Evolutionary conservation across 2,113 vertebrate genomes (phyloP).

Genomic region (Turdus rufiventris): DNA sequence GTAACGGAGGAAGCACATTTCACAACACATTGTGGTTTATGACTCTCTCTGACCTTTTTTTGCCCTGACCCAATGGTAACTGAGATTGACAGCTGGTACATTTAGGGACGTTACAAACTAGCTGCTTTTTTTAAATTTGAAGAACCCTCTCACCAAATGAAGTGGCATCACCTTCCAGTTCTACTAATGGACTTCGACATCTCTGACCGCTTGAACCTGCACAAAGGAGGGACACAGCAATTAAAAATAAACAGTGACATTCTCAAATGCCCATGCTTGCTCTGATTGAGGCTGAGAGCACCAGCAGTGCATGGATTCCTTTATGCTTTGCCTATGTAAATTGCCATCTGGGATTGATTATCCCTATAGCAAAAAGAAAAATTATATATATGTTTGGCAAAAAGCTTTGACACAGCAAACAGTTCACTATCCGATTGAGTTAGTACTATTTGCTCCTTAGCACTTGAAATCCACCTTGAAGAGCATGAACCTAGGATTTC

Average conservation of each 20-base stretch:
- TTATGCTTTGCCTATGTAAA: constrained; percentile 61
- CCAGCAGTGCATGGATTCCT: constrained; percentile 59
- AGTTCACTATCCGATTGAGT: constrained; percentile 13
- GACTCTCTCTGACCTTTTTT: constrained; percentile 55
- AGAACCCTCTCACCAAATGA: constrained; percentile 53
- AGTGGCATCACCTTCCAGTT: constrained; percentile 64
- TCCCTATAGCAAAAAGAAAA: constrained; percentile 46
- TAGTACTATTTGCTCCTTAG: constrained; percentile 7
- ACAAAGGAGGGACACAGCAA: constrained; percentile 62
- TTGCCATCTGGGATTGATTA: constrained; percentile 77
- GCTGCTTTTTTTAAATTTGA: constrained; percentile 55
- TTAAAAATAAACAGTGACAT: constrained; percentile 76
- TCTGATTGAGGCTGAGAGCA: constrained; percentile 61
- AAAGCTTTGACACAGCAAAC: constrained; percentile 64
- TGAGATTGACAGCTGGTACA: constrained; percentile 60
- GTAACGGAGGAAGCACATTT: constrained; percentile 51
- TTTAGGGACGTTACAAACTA: constrained; percentile 49
- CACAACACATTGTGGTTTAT: constrained; percentile 44
- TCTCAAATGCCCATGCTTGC: constrained; percentile 56
- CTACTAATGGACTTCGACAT: constrained; percentile 68
- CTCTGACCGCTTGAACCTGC: constrained; percentile 75
- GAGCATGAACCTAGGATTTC: constrained; percentile 39
- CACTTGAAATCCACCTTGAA: constrained; percentile 49
- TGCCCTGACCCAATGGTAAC: constrained; percentile 44
- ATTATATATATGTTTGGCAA: constrained; percentile 49